These are phyloP conservation scores for Strix uralensis DNA, from an alignment of 2,113 vertebrate genomes.

Conservation along the genomic window DNA sequence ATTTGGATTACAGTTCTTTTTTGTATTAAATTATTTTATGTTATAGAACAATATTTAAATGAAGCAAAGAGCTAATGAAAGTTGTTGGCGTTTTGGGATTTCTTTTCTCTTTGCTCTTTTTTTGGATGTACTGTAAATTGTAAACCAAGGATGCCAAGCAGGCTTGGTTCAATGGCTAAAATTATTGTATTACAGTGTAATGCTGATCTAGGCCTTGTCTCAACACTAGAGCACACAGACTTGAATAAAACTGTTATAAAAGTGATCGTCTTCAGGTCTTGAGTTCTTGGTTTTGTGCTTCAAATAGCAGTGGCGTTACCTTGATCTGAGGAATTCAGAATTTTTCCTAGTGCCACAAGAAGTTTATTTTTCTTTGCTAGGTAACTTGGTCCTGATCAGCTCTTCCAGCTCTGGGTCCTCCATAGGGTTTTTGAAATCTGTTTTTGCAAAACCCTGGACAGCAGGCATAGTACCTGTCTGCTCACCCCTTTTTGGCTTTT, in stretches of 20 bases:
- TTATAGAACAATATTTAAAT: constrained; percentile 77
- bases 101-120: constrained; percentile 68
- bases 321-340: not conserved
- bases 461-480: not conserved
- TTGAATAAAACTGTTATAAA: constrained; percentile 88
- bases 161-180: constrained; percentile 84
- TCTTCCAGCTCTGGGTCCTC: not conserved
- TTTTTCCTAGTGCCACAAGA: not conserved
- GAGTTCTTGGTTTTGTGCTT: not conserved
- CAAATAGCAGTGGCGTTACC: not conserved
- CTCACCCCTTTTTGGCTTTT: not conserved
- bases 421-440: not conserved
- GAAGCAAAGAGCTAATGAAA: constrained; percentile 73
- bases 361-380: not conserved
- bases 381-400: not conserved
- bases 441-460: not conserved
- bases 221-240: constrained; percentile 88
- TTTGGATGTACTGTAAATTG: constrained; percentile 80
- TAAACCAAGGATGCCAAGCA: constrained; percentile 81
- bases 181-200: constrained; percentile 80
- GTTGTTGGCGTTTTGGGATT: constrained; percentile 46
- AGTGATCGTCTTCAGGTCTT: not conserved
- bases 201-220: constrained; percentile 83
- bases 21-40: constrained; percentile 80
- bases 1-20: constrained; percentile 64